Evolutionary conservation across 2,113 vertebrate genomes (phyloP).

Genomic region (Menidia beryllina): DNA sequence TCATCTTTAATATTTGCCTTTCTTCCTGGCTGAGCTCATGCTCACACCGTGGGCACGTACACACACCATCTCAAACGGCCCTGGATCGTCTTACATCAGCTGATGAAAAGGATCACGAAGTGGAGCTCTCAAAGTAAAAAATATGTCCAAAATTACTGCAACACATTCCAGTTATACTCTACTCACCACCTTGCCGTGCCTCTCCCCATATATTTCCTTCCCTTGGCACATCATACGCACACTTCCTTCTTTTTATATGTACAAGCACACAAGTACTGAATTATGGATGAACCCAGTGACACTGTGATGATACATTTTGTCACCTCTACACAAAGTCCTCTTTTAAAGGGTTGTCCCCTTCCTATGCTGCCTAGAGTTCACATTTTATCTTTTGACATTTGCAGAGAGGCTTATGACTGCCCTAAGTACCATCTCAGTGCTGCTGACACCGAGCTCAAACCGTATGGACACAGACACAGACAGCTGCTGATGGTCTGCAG

Average conservation of each 20-base stretch:
- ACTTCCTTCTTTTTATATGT: background rate
- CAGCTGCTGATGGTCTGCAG: conserved; percentile 45
- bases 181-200: conserved; percentile 50
- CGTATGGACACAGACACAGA: conserved; percentile 56
- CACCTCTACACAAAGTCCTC: conserved; percentile 70
- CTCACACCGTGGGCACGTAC: background rate
- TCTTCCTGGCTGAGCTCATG: conserved; percentile 23
- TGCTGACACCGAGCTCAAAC: conserved; percentile 56
- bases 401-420: conserved; percentile 58
- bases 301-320: conserved; percentile 76
- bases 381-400: conserved; percentile 79
- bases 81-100: conserved; percentile 16
- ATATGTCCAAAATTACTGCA: conserved; percentile 56
- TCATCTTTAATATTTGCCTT: conserved; percentile 65
- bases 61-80: background rate
- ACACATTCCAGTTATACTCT: conserved; percentile 58
- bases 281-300: conserved; percentile 76
- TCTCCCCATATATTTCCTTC: conserved; percentile 45
- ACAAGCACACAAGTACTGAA: conserved; percentile 59
- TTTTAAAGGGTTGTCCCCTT: conserved; percentile 68
- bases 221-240: conserved; percentile 36
- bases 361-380: conserved; percentile 69
- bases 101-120: conserved; percentile 33
- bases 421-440: conserved; percentile 64
- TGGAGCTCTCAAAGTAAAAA: conserved; percentile 45